Conservation (phyloP, 1,140 invertebrate species). For the Cydia strobilella region DNA sequence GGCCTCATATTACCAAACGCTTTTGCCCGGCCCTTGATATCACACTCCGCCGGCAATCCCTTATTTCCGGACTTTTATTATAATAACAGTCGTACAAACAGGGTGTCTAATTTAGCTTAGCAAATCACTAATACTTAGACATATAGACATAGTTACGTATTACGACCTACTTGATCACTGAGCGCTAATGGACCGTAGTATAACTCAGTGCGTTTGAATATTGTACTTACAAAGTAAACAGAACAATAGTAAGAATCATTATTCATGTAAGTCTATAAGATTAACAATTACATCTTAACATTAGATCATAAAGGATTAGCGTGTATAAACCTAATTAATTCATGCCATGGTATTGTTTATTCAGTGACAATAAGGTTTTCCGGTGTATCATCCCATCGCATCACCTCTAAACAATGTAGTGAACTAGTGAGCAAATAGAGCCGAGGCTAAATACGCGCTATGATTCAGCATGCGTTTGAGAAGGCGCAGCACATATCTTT, state of each 20-base stretch:
- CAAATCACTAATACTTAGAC: too few relatives aligned
- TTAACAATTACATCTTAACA: conserved; percentile 10
- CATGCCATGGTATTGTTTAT: conserved; percentile 18
- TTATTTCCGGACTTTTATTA: background rate
- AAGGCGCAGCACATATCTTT: conserved; percentile 7
- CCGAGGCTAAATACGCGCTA: conserved; percentile 44
- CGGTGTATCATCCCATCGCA: conserved; percentile 34
- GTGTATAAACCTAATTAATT: conserved; percentile 9
- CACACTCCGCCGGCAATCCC: background rate
- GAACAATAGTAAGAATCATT: background rate
- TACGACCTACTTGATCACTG: too few relatives aligned
- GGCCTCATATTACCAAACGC: background rate
- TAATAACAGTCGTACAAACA: background rate
- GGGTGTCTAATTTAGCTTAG: too few relatives aligned
- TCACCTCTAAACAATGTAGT: conserved; percentile 45
- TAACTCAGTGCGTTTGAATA: background rate
- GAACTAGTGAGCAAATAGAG: conserved; percentile 47
- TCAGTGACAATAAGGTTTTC: conserved; percentile 20
- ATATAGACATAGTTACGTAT: too few relatives aligned
- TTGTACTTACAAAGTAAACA: background rate
- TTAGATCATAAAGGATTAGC: background rate
- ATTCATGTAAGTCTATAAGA: background rate
- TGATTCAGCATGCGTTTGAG: conserved; percentile 43
- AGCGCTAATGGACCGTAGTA: too few relatives aligned
- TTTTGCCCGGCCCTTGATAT: background rate